Evolutionary conservation across 1,140 invertebrate genomes (phyloP), one percentile per base, ranked within the genome.

Genomic region (Nephotettix cincticeps): DNA sequence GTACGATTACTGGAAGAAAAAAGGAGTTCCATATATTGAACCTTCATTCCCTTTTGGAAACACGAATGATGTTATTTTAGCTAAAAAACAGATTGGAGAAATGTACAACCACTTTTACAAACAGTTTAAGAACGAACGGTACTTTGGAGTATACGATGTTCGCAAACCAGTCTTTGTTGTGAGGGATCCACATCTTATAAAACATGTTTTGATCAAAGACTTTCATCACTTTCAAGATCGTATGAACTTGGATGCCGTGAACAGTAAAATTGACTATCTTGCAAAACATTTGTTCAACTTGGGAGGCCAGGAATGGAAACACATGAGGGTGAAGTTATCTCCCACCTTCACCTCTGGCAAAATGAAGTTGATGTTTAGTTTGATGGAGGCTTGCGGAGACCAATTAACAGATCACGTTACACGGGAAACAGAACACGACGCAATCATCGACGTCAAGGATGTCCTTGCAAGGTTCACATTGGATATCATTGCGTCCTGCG

Each of bases 261-360:
- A 80, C 67, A 80, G 81, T 6, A 76, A 81, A 0, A 78, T 84
- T 67, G 84, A 86, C 72, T 79, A 85, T 19, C 47, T 86, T 6
- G 77, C 79, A 9, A 80, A 79, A 28, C 83, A 86, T 76, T 73
- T 86, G 14, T 82, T 86, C 30, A 80, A 81, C 40, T 75, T 83
- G 64, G 80, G 82, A 72, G 86, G 83, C 14, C 80, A 83, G 13
- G 78, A 82, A 25, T 90, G 88, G 88, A 84, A 84, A 64, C 77
- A 83, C 43, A 79, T 89, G 25, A 79, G 88, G 47, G 80, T 82
- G 9, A 84, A 88, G 69, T 80, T 89, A 30, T 86, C 85, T 43
- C 86, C 86, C 4, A 85, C 85, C 0, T 90, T 90, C 73, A 89
- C 84, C 28, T 84, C 84, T 0, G 84, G 84, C 3, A 89, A 89